These are phyloP conservation scores for Tetragonisca angustula DNA, from an alignment of 2,888 invertebrate genomes.

Conservation along the genomic window DNA sequence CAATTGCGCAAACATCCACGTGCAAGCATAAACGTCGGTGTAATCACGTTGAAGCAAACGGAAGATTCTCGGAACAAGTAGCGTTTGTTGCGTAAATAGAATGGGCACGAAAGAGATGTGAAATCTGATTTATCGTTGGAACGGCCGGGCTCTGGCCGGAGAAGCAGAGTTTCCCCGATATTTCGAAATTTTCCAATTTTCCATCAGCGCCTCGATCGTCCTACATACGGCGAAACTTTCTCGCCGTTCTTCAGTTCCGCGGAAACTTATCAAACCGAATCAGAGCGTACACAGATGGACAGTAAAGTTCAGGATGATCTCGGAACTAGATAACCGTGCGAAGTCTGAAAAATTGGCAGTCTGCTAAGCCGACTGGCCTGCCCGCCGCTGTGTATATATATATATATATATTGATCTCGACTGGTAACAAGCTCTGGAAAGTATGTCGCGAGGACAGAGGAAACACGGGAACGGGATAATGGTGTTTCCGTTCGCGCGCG, in stretches of 20 bases:
- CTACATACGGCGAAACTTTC: constrained; percentile 1
- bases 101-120: not conserved
- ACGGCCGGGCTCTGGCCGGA: no score
- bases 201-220: not conserved
- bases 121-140: not conserved
- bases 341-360: constrained; percentile 53
- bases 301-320: constrained; percentile 17
- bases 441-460: constrained; percentile 25
- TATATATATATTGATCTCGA: constrained; percentile 5
- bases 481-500: constrained; percentile 22
- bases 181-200: constrained; percentile 21
- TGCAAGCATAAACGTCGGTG: no score
- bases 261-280: constrained; percentile 40
- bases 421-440: constrained; percentile 26
- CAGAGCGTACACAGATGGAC: constrained; percentile 25
- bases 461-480: constrained; percentile 7
- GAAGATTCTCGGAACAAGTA: not conserved
- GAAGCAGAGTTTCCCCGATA: not conserved
- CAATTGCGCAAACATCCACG: no score
- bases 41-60: not conserved
- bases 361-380: constrained; percentile 22
- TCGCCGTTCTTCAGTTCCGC: not conserved
- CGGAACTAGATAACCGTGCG: constrained; percentile 14
- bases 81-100: not conserved
- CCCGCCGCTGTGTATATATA: not conserved